These are phyloP conservation scores for Calliopum simillimum DNA, from an alignment of 2,888 invertebrate genomes.

Conservation along the genomic window DNA sequence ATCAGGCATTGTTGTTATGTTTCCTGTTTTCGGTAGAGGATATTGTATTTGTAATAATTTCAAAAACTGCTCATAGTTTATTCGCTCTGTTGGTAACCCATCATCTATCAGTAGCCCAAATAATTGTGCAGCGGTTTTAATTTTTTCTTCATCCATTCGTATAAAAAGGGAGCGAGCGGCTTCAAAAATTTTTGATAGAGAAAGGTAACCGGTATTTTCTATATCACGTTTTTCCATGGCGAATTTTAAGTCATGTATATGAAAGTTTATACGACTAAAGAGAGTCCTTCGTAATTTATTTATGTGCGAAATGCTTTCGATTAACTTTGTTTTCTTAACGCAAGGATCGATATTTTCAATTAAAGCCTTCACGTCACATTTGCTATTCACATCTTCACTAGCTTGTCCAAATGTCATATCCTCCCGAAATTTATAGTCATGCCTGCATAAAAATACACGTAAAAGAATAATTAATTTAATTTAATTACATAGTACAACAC, in stretches of 20 bases:
- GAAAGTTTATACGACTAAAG: slow-evolving; percentile 48
- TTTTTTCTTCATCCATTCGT: slow-evolving; percentile 47
- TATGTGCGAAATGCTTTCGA: slow-evolving; percentile 51
- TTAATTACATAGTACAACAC: background rate
- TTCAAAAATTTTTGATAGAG: slow-evolving; percentile 47
- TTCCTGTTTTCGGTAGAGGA: slow-evolving; percentile 50
- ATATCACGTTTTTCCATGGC: slow-evolving; percentile 49
- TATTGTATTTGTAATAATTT: slow-evolving; percentile 50
- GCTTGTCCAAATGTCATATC: slow-evolving; percentile 48
- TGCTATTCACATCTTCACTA: background rate
- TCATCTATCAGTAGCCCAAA: slow-evolving; percentile 52
- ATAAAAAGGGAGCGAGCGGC: slow-evolving; percentile 48
- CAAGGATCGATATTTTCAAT: slow-evolving; percentile 51
- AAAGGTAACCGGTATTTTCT: slow-evolving; percentile 46
- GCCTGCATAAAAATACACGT: slow-evolving; percentile 28
- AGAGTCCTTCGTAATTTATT: slow-evolving; percentile 53
- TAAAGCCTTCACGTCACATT: slow-evolving; percentile 50
- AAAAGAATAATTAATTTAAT: background rate
- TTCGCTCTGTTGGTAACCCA: slow-evolving; percentile 46
- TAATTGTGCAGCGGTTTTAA: slow-evolving; percentile 46
- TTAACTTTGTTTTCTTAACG: slow-evolving; percentile 40
- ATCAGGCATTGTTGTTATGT: slow-evolving; percentile 41
- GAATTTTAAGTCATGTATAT: slow-evolving; percentile 50
- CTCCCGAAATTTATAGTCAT: slow-evolving; percentile 40
- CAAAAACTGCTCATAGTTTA: slow-evolving; percentile 52